Evolutionary conservation across 2,888 invertebrate genomes (phyloP).

Genomic region (Andrena marginata): DNA sequence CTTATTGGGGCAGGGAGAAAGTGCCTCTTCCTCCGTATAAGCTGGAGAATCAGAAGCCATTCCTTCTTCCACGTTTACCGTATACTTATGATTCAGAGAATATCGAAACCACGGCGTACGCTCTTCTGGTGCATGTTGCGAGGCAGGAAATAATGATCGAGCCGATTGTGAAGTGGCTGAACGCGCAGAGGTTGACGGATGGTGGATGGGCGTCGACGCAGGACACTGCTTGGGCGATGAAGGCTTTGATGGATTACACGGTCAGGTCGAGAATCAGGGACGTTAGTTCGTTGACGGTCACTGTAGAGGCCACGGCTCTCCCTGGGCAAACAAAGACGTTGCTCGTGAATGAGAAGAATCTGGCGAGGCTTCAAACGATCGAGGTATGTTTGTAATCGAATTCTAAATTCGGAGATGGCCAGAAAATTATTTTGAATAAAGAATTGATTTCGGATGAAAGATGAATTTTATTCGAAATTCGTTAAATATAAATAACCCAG

Average conservation of each 20-base stretch:
- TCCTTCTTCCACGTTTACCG: slow-evolving; percentile 94
- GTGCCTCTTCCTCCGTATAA: slow-evolving; percentile 94
- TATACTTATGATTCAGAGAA: slow-evolving; percentile 96
- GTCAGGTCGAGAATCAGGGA: slow-evolving; percentile 94
- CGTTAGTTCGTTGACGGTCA: slow-evolving; percentile 91
- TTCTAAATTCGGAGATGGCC: no score
- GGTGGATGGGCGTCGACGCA: slow-evolving; percentile 96
- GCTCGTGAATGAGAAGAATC: slow-evolving; percentile 91
- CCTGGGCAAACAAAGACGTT: slow-evolving; percentile 89
- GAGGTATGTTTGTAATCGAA: slow-evolving; percentile 86
- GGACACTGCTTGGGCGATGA: slow-evolving; percentile 95
- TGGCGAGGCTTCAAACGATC: slow-evolving; percentile 92
- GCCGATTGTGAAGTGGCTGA: slow-evolving; percentile 96
- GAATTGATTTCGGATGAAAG: no score
- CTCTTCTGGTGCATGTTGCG: slow-evolving; percentile 94
- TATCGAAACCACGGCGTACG: slow-evolving; percentile 97
- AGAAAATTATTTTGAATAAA: no score
- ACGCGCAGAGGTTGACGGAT: slow-evolving; percentile 93
- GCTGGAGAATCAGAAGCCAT: slow-evolving; percentile 96
- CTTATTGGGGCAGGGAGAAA: slow-evolving; percentile 93
- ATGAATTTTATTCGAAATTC: no score
- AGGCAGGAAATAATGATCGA: slow-evolving; percentile 93
- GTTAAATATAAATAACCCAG: no score
- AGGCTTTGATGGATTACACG: slow-evolving; percentile 95
- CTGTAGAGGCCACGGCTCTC: slow-evolving; percentile 94